Evolutionary conservation across 2,888 invertebrate species (phyloP).

Genomic region (Augochlorella aurata): DNA sequence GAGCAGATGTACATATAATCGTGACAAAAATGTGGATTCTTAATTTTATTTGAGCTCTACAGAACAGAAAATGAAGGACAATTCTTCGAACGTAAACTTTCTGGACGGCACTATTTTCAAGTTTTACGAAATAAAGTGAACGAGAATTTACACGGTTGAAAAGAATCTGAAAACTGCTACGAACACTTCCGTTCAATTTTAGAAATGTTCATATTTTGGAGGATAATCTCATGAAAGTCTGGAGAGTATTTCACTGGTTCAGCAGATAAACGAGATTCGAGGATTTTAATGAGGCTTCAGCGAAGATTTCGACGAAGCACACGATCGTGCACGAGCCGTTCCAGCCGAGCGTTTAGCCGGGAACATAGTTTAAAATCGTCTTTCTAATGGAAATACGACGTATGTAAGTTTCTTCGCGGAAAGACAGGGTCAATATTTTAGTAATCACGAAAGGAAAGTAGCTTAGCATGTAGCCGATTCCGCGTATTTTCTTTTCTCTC

Average conservation of each 20-base stretch:
- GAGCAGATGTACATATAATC: too few species aligned
- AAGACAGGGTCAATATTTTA: slow-evolving; percentile 49
- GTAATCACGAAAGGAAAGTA: slow-evolving; percentile 43
- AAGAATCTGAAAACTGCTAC: neutral
- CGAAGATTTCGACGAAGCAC: neutral
- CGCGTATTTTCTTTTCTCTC: slow-evolving; percentile 47
- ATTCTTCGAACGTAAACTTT: neutral
- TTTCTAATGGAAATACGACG: slow-evolving; percentile 25
- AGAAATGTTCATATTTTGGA: neutral
- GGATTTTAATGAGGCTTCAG: neutral
- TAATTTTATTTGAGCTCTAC: too few species aligned
- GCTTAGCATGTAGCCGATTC: slow-evolving; percentile 16
- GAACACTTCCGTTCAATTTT: neutral
- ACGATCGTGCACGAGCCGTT: neutral
- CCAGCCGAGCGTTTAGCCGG: slow-evolving; percentile 23
- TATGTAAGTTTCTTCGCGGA: slow-evolving; percentile 7
- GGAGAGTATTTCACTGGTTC: neutral
- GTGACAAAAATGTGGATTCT: too few species aligned
- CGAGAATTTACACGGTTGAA: neutral
- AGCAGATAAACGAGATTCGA: neutral
- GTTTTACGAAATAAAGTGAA: neutral
- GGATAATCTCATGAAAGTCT: neutral
- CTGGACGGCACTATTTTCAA: neutral
- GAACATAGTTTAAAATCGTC: slow-evolving; percentile 30
- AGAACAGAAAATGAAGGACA: too few species aligned